Evolutionary conservation across 2,797 vertebrate species (phyloP).

Genomic region (Amphiprion clarkii): DNA sequence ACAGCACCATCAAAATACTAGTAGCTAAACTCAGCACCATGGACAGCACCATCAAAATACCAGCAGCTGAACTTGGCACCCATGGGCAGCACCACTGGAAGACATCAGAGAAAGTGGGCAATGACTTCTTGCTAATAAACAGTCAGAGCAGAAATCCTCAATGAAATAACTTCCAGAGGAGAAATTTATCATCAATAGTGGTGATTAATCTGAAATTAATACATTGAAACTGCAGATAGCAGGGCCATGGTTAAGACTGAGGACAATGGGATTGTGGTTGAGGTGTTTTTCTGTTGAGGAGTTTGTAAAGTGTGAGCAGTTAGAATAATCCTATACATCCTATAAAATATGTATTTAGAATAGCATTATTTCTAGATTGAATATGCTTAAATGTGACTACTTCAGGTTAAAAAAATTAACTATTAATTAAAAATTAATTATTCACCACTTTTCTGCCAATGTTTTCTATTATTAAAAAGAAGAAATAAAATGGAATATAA

Average conservation of each 20-base stretch:
- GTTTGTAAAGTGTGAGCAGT: not conserved
- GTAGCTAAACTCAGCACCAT: too few species aligned
- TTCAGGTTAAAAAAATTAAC: too few species aligned
- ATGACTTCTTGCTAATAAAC: conserved; percentile 8
- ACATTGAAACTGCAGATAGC: not conserved
- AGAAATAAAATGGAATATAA: too few species aligned
- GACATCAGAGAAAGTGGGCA: not conserved
- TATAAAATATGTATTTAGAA: too few species aligned
- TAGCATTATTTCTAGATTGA: too few species aligned
- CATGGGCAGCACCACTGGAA: too few species aligned
- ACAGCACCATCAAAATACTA: too few species aligned
- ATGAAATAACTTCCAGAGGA: not conserved
- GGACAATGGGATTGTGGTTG: not conserved
- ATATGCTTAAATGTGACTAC: too few species aligned
- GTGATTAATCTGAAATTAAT: not conserved
- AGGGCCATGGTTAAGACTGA: not conserved
- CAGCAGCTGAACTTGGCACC: conserved; percentile 40
- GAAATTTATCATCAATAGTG: not conserved
- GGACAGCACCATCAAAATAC: not conserved
- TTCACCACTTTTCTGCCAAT: too few species aligned
- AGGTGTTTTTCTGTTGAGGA: not conserved
- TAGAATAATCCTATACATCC: not conserved
- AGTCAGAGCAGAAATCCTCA: not conserved
- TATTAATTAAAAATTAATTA: too few species aligned
- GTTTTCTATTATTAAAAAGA: too few species aligned